Conservation (phyloP, 2,888 invertebrate genomes). For the Stenolophus ochropezus region DNA sequence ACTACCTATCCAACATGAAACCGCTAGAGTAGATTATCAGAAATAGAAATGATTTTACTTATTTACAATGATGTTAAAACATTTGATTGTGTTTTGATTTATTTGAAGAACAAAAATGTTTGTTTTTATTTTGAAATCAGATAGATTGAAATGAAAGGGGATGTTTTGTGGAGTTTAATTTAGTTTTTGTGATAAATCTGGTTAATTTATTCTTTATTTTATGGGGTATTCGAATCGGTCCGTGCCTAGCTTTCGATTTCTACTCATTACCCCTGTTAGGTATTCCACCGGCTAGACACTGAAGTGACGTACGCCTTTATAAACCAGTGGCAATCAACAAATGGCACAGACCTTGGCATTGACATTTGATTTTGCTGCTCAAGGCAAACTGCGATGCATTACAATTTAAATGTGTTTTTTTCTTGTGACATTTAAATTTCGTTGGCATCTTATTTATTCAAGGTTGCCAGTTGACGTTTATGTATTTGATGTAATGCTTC, state of each 20-base stretch:
- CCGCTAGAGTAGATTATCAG: background rate
- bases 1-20: slow-evolving; percentile 35
- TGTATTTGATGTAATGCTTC: slow-evolving; percentile 19
- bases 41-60: too few species aligned
- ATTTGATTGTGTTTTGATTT: too few species aligned
- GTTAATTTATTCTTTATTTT: slow-evolving; percentile 1
- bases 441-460: slow-evolving; percentile 27
- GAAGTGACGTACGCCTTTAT: slow-evolving; percentile 3
- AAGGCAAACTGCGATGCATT: slow-evolving; percentile 58
- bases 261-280: slow-evolving; percentile 1
- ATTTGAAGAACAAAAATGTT: background rate
- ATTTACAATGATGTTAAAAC: too few species aligned
- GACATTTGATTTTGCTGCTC: slow-evolving; percentile 54
- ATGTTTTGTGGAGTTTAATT: background rate
- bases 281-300: slow-evolving; percentile 48
- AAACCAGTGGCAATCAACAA: slow-evolving; percentile 37
- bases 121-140: background rate
- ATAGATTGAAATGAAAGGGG: too few species aligned
- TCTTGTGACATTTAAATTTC: slow-evolving; percentile 45
- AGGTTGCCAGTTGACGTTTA: slow-evolving; percentile 26
- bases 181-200: background rate
- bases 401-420: slow-evolving; percentile 51
- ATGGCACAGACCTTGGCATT: slow-evolving; percentile 52
- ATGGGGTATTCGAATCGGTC: background rate
- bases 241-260: slow-evolving; percentile 49